Percentiles rank a stretch among this genome's conserved stretches.
These are phyloP conservation scores for Lynx canadensis DNA, from an alignment of 2,113 vertebrate genomes.

Conservation along the genomic window DNA sequence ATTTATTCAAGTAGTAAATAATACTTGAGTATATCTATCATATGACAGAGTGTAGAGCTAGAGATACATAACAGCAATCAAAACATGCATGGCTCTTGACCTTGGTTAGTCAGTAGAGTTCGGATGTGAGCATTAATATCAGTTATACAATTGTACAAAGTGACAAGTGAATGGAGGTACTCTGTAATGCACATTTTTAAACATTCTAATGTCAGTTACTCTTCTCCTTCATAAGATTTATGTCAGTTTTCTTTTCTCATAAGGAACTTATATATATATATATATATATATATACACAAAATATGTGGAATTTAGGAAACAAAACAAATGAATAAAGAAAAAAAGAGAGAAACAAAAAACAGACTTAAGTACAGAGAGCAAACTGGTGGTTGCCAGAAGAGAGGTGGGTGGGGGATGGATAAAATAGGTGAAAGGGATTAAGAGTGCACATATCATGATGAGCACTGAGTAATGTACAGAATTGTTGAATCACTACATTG, in stretches of 20 bases:
- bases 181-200: background rate
- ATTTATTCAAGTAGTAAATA: slow-evolving; percentile 19
- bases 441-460: background rate
- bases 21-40: background rate
- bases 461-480: background rate
- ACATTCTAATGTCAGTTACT: background rate
- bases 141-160: background rate
- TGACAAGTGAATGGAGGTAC: background rate
- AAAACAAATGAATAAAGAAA: background rate
- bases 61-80: background rate
- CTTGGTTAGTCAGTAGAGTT: background rate
- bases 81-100: background rate
- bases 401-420: background rate
- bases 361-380: background rate
- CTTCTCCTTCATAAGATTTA: background rate
- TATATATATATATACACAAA: background rate
- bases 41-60: background rate
- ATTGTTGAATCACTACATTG: background rate
- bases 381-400: background rate
- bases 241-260: background rate
- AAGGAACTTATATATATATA: background rate
- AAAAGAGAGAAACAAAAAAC: background rate
- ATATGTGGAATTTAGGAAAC: background rate
- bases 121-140: background rate
- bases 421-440: background rate